Conservation (phyloP, 2,888 invertebrate species). For the Chesias legatella region DNA sequence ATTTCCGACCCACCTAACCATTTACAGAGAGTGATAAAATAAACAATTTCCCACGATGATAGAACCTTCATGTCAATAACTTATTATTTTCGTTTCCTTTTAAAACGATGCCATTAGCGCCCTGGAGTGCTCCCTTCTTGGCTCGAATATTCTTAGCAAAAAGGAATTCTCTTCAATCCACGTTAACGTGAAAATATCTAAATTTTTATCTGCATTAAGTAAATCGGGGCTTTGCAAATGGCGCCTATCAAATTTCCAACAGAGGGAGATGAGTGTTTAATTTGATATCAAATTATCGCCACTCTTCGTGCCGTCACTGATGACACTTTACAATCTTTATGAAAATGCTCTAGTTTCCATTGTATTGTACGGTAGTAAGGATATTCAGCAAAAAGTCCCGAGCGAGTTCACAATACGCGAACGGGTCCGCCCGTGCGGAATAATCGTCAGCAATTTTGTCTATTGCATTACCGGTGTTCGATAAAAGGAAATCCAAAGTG, state of each 20-base stretch:
- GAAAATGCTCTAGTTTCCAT: neutral
- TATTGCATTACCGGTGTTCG: constrained; percentile 35
- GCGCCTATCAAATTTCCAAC: constrained; percentile 47
- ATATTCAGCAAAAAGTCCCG: constrained; percentile 3
- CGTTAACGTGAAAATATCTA: constrained; percentile 47
- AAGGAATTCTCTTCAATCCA: constrained; percentile 53
- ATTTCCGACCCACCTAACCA: constrained; percentile 37
- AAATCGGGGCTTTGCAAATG: constrained; percentile 45
- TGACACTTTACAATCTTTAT: neutral
- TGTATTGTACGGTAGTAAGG: neutral
- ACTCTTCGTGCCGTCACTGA: neutral
- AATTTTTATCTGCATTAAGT: constrained; percentile 53
- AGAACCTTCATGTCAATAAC: constrained; percentile 69
- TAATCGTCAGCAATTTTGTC: constrained; percentile 31
- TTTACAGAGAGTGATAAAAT: constrained; percentile 44
- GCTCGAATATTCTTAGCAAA: constrained; percentile 54
- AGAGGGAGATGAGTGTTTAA: constrained; percentile 39
- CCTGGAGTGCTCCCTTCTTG: constrained; percentile 55
- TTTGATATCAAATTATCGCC: constrained; percentile 37
- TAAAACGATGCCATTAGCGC: constrained; percentile 67
- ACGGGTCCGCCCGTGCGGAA: constrained; percentile 19
- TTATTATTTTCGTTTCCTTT: constrained; percentile 72
- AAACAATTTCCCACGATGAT: constrained; percentile 56
- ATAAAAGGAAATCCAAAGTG: constrained; percentile 51
- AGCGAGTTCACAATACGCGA: constrained; percentile 7